Base-by-base conservation (phyloP, 2,113 vertebrate species). In the Callorhinus ursinus region DNA sequence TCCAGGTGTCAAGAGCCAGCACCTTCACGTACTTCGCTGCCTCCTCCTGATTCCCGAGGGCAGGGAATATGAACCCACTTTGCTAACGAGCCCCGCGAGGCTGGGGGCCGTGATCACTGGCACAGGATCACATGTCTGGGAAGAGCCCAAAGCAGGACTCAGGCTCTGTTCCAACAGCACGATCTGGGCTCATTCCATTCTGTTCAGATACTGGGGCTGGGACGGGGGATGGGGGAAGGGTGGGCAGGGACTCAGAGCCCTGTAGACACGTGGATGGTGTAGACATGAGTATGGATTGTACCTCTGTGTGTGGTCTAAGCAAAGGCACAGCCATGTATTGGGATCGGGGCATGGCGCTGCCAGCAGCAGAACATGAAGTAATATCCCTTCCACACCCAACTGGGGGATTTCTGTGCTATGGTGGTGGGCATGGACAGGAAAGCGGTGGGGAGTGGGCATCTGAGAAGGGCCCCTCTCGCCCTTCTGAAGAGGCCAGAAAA, bases 11-110 rank as follows among this genome's bases (percentile, higher is more conserved):
- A 39, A 0, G 5, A 28, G 42, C 31, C n/a, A 57, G 22, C 4
- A 46, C 42, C n/a, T 42, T 63, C 26, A 2, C 63, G 59, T 24
- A 16, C 24, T 18, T 51, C 46, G 21, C 55, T 15, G 19, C 55
- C 36, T 84, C 42, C 36, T 84, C 46, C 1, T 9, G 16, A 36
- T n/a, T 16, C 28, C 3, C 1, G 4, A 0, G 7, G 13, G 46
- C 57, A 42, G 8, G 13, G 57, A 55, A 22, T 21, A 5, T 42
- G 9, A 59, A 42, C 77, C 26, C 1, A 7, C 19, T 7, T 53
- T 13, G 42, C n/a, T 12, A 5, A 14, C 0, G 12, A 59, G 74
- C 1, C 76, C 18, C 28, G 0, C 0, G 0, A 22, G 55, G 7
- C 77, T 26, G 19, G 49, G n/a, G 57, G 49, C 14, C 36, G 7